phyloP scores from a whole-genome alignment of 1,140 invertebrate genomes.

The Caenorhabditis inopinata region DNA sequence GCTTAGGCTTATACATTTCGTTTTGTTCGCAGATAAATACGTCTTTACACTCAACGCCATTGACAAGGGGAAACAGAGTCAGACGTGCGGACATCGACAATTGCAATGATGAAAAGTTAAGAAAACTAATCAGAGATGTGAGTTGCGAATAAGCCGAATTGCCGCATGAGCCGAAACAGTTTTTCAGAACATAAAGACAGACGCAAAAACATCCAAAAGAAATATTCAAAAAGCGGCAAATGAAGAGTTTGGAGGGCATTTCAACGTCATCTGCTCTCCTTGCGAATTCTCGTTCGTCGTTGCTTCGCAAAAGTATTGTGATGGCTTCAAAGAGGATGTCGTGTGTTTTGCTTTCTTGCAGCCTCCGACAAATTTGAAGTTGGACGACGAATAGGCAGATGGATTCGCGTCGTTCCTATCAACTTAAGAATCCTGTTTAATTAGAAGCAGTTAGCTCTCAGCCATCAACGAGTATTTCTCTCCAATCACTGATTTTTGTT shows the following conservation, averaged over 20 bases:
- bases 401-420: not conserved
- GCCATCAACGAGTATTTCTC: not conserved
- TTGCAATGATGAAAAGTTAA: not conserved
- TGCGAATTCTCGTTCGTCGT: conserved; percentile 45
- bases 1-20: no score
- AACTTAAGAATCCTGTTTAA: no score
- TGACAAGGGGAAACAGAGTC: not conserved
- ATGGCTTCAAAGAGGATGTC: conserved; percentile 39
- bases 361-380: conserved; percentile 12
- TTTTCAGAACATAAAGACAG: conserved; percentile 18
- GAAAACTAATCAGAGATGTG: conserved; percentile 1
- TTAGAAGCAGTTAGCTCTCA: not conserved
- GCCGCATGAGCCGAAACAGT: not conserved
- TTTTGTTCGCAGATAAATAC: not conserved
- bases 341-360: conserved; percentile 36
- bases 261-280: conserved; percentile 37
- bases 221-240: conserved; percentile 35
- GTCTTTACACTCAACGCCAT: not conserved
- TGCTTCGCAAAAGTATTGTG: conserved; percentile 38
- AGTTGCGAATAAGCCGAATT: not conserved
- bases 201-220: conserved; percentile 31
- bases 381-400: not conserved
- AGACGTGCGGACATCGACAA: not conserved
- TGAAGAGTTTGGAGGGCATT: conserved; percentile 36
- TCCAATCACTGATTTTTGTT: not conserved